Evolutionary conservation across 1,140 invertebrate species (phyloP).

Genomic region (Rhagoletis zephyria): DNA sequence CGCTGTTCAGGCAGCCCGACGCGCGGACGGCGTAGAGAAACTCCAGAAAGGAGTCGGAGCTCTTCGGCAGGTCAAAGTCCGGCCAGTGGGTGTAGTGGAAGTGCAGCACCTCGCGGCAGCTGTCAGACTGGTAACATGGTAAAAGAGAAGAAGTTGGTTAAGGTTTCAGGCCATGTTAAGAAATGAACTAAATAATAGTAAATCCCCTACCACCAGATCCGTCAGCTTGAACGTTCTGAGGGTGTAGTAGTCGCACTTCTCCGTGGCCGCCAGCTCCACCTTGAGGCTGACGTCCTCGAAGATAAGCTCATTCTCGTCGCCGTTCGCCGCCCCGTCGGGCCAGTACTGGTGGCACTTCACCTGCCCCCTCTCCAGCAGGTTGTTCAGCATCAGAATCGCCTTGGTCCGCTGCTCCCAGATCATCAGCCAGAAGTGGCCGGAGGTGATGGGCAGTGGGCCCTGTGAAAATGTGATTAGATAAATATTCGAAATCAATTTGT

Average conservation of each 20-base stretch:
- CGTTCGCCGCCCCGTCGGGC: slow-evolving; percentile 84
- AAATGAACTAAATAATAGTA: too few species aligned
- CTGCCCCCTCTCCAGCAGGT: slow-evolving; percentile 92
- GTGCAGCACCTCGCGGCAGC: slow-evolving; percentile 87
- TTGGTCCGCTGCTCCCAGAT: slow-evolving; percentile 94
- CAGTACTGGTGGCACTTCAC: slow-evolving; percentile 96
- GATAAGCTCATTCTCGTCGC: slow-evolving; percentile 80
- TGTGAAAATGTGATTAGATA: too few species aligned
- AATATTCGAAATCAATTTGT: too few species aligned
- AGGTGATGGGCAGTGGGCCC: slow-evolving; percentile 90
- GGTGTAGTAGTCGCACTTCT: slow-evolving; percentile 70
- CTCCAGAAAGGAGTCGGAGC: slow-evolving; percentile 89
- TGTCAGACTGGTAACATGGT: slow-evolving; percentile 77
- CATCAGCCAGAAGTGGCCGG: slow-evolving; percentile 97
- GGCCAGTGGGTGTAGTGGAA: slow-evolving; percentile 99
- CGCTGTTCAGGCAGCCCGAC: too few species aligned
- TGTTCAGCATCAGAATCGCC: slow-evolving; percentile 96
- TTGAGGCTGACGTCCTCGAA: slow-evolving; percentile 85
- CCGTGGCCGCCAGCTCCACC: slow-evolving; percentile 79
- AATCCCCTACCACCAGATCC: too few species aligned
- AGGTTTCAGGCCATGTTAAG: too few species aligned
- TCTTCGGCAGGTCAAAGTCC: slow-evolving; percentile 96
- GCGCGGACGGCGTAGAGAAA: slow-evolving; percentile 86
- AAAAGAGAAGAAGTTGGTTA: neutral
- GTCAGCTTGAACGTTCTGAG: slow-evolving; percentile 72